Conservation (phyloP, 1,140 invertebrate species). For the Lordiphosa clarofinis region DNA sequence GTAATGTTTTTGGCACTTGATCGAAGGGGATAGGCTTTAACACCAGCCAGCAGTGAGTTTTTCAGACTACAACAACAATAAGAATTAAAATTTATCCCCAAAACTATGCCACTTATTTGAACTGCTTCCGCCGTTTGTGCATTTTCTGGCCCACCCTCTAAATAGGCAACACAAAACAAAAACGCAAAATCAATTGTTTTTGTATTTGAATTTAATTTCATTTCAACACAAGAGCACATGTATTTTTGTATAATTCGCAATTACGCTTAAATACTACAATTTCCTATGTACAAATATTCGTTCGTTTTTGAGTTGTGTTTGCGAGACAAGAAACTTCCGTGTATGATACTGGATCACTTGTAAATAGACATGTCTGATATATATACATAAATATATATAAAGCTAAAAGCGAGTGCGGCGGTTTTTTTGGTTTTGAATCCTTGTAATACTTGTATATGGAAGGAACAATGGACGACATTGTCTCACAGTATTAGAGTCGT, state of each 20-base stretch:
- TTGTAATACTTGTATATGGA: slow-evolving; percentile 47
- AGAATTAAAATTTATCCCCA: background rate
- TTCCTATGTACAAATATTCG: slow-evolving; percentile 66
- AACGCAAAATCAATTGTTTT: slow-evolving; percentile 29
- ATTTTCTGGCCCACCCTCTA: slow-evolving; percentile 2
- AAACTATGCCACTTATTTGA: slow-evolving; percentile 5
- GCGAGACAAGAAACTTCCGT: slow-evolving; percentile 4
- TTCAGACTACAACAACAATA: no score
- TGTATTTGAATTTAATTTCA: slow-evolving; percentile 27
- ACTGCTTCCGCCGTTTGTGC: background rate
- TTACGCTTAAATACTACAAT: slow-evolving; percentile 56
- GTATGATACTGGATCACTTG: slow-evolving; percentile 8
- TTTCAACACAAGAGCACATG: slow-evolving; percentile 58
- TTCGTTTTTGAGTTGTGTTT: slow-evolving; percentile 16
- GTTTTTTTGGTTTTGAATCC: slow-evolving; percentile 19
- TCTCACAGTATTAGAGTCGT: slow-evolving; percentile 53
- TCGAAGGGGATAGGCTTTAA: no score
- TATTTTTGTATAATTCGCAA: slow-evolving; percentile 39
- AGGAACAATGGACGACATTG: slow-evolving; percentile 74
- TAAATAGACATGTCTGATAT: slow-evolving; percentile 34
- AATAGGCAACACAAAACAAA: background rate
- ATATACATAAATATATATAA: slow-evolving; percentile 4
- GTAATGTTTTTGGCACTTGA: no score
- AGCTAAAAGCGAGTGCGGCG: slow-evolving; percentile 61
- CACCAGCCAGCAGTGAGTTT: no score